phyloP scores from a whole-genome alignment of 2,113 vertebrate genomes.

The Montifringilla adamsi region DNA sequence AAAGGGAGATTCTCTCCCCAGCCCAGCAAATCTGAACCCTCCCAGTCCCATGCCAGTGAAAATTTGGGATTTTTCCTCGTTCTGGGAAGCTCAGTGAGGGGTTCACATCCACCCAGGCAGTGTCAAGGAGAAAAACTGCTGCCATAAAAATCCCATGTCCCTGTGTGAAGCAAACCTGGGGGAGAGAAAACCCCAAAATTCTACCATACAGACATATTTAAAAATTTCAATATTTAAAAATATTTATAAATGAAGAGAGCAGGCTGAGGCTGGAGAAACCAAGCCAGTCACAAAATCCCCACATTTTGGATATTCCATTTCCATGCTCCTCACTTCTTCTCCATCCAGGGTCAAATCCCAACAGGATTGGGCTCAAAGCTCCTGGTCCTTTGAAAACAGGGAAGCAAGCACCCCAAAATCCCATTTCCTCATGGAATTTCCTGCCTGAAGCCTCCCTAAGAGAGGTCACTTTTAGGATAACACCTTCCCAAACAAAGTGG shows the following conservation, averaged over 20 bases:
- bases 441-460: background rate
- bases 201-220: background rate
- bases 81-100: background rate
- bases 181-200: background rate
- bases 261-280: background rate
- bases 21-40: background rate
- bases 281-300: accelerated
- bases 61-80: background rate
- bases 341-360: background rate
- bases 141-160: accelerated
- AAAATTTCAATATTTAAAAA: too few relatives aligned
- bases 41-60: background rate
- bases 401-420: background rate
- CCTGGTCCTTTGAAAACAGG: accelerated
- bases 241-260: background rate
- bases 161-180: background rate
- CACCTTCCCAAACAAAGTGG: background rate
- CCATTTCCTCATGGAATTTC: background rate
- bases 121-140: accelerated
- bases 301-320: background rate
- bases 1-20: background rate
- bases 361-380: background rate
- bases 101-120: accelerated
- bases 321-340: background rate
- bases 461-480: background rate